Evolutionary conservation across 2,797 vertebrate genomes (phyloP).

Genomic region (Antennarius maculatus): DNA sequence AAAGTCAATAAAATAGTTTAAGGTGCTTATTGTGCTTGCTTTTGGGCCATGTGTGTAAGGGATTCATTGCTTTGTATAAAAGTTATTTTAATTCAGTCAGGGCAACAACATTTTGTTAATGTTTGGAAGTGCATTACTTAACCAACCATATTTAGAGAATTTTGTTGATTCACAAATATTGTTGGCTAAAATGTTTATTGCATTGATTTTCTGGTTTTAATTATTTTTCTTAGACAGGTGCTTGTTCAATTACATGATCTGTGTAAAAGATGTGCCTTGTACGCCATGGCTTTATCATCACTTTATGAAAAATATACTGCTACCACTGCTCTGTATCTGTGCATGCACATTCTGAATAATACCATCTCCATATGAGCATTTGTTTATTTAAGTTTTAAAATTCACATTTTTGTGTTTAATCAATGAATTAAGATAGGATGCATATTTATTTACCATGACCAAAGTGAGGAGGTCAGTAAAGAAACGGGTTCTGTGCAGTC

Average conservation of each 20-base stretch:
- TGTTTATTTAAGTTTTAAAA: slow-evolving; percentile 18
- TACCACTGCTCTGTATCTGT: not conserved
- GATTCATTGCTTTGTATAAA: not conserved
- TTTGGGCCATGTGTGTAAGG: not conserved
- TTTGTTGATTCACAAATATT: slow-evolving; percentile 3
- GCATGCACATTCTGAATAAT: not conserved
- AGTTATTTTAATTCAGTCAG: not conserved
- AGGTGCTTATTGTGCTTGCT: not conserved
- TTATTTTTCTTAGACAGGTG: not conserved
- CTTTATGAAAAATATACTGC: not conserved
- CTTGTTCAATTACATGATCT: not conserved
- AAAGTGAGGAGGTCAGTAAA: no score
- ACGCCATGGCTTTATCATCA: not conserved
- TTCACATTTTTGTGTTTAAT: not conserved
- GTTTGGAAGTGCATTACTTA: not conserved
- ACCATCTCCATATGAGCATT: not conserved
- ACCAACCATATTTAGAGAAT: not conserved
- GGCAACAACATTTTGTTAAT: no score
- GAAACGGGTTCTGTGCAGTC: no score
- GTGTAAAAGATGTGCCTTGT: not conserved
- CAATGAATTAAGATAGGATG: no score
- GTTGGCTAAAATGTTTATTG: not conserved
- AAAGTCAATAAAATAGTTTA: not conserved
- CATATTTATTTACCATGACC: no score
- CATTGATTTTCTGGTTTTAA: not conserved